A percentile compares a stretch with the other conserved stretches of the same genome.
Conservation (phyloP, 2,797 vertebrate genomes). For the Cheirogaleus major region DNA sequence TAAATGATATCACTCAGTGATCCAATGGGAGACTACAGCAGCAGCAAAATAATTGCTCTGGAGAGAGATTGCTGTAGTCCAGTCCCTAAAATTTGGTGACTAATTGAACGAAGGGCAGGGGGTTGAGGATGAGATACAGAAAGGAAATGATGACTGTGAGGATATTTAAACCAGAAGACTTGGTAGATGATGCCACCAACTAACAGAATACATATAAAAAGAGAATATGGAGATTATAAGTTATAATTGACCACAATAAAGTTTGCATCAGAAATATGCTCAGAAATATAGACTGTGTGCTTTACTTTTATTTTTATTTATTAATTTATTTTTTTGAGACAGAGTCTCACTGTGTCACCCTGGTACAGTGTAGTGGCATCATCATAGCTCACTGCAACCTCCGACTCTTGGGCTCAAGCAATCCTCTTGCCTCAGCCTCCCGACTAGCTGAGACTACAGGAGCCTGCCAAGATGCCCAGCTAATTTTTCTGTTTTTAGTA, state of each 20-base stretch:
- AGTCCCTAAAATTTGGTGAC: constrained; percentile 21
- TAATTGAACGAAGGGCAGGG: not conserved
- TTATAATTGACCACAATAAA: not conserved
- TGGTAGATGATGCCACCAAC: constrained; percentile 13
- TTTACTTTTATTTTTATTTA: too few relatives aligned
- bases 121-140: not conserved
- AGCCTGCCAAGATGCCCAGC: too few relatives aligned
- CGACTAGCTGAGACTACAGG: too few relatives aligned
- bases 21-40: not conserved
- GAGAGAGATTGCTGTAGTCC: not conserved
- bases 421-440: too few relatives aligned
- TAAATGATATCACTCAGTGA: not conserved
- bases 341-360: too few relatives aligned
- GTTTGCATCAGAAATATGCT: not conserved
- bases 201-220: constrained; percentile 35
- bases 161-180: not conserved
- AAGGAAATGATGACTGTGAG: not conserved
- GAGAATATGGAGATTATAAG: not conserved
- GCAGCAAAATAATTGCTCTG: not conserved
- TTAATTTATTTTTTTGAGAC: too few relatives aligned
- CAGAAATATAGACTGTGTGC: not conserved
- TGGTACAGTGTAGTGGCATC: too few relatives aligned
- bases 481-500: too few relatives aligned
- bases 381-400: too few relatives aligned
- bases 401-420: too few relatives aligned